Conservation (phyloP, 1,140 invertebrate genomes). For the Eciton burchellii region DNA sequence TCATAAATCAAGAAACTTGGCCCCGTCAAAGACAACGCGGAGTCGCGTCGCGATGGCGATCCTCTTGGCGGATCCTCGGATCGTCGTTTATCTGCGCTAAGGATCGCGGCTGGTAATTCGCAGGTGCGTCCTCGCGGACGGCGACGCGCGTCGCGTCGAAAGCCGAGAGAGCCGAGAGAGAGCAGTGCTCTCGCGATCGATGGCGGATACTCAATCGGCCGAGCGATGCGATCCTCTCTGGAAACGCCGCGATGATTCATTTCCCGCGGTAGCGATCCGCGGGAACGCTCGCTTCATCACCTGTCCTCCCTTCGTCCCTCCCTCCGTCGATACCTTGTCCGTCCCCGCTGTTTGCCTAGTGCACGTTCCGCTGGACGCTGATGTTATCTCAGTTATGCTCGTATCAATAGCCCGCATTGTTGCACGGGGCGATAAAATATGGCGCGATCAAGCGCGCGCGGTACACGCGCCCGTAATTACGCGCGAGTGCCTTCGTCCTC, state of each 20-base stretch:
- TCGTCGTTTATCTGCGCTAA: conserved; percentile 48
- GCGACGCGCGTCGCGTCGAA: too few relatives aligned
- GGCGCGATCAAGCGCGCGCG: conserved; percentile 26
- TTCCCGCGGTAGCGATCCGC: too few relatives aligned
- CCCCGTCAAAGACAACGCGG: conserved; percentile 59
- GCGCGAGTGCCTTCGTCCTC: conserved; percentile 18
- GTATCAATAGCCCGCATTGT: conserved; percentile 1
- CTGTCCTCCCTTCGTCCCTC: background rate
- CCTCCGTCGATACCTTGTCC: background rate
- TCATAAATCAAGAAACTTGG: conserved; percentile 58
- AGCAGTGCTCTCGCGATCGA: too few relatives aligned
- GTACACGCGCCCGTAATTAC: conserved; percentile 37
- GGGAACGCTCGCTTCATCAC: too few relatives aligned
- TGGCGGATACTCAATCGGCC: too few relatives aligned
- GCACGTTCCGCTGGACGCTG: background rate
- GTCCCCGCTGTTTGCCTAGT: background rate
- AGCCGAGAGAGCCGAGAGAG: too few relatives aligned
- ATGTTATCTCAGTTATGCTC: background rate
- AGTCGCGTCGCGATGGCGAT: conserved; percentile 53
- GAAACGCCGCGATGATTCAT: too few relatives aligned
- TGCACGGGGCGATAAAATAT: conserved; percentile 16
- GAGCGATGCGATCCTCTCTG: too few relatives aligned
- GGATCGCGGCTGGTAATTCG: conserved; percentile 47
- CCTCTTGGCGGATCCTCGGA: conserved; percentile 36
- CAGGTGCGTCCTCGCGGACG: background rate